phyloP scores from a whole-genome alignment of 2,888 invertebrate genomes.

The Celastrina argiolus region DNA sequence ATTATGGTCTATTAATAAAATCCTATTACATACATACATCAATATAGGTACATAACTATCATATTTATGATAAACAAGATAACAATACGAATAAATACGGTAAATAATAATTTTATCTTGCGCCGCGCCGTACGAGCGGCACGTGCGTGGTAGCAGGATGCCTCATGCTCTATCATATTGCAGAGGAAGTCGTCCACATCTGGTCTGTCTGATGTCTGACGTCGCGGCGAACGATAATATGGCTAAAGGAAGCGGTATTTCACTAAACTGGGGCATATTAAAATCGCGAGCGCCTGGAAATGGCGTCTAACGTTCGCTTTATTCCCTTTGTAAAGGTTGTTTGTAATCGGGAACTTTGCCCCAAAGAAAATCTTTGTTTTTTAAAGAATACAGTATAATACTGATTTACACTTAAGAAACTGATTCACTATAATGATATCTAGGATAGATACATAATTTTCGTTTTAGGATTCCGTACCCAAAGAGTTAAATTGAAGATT shows the following conservation, averaged over 20 bases:
- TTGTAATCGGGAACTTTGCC: background rate
- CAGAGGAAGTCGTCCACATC: constrained; percentile 59
- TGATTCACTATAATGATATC: background rate
- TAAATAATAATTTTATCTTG: background rate
- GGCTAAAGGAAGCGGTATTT: constrained; percentile 52
- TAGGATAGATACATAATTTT: too few species aligned
- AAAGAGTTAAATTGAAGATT: too few species aligned
- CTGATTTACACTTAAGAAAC: too few species aligned
- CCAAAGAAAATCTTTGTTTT: background rate
- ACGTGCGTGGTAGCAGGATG: constrained; percentile 28
- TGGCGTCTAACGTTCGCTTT: background rate
- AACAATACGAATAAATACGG: background rate
- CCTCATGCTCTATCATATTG: constrained; percentile 38
- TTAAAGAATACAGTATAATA: too few species aligned
- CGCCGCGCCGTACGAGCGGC: constrained; percentile 20
- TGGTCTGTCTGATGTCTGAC: constrained; percentile 46
- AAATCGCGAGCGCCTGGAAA: constrained; percentile 19
- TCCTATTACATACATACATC: background rate
- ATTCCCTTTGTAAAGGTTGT: constrained; percentile 4
- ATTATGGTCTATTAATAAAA: too few species aligned
- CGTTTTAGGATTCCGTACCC: too few species aligned
- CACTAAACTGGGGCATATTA: constrained; percentile 43
- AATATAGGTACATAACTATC: too few species aligned
- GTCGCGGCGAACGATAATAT: constrained; percentile 57
- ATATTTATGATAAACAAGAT: background rate